Conservation (phyloP, 2,888 invertebrate genomes). For the Trissoscelio sp. region DNA sequence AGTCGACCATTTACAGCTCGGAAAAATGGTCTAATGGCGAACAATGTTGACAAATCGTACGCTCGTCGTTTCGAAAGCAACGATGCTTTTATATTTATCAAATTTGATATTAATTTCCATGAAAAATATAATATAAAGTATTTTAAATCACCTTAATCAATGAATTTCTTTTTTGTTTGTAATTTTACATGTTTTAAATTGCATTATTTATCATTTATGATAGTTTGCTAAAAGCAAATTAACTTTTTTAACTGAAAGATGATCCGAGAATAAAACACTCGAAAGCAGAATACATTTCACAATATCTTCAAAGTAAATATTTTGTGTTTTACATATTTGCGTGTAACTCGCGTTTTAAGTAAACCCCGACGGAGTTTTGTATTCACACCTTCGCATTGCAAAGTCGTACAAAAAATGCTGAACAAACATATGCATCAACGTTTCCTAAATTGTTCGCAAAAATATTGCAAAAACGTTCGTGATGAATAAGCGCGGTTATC, state of each 20-base stretch:
- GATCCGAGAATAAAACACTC: neutral
- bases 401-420: slow-evolving; percentile 29
- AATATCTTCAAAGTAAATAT: slow-evolving; percentile 34
- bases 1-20: slow-evolving; percentile 14
- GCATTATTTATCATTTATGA: too few species aligned
- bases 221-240: too few species aligned
- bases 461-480: slow-evolving; percentile 26
- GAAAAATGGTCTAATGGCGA: slow-evolving; percentile 24
- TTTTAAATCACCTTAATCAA: too few species aligned
- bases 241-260: neutral
- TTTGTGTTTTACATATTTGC: slow-evolving; percentile 20
- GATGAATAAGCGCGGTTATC: slow-evolving; percentile 53
- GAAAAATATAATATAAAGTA: too few species aligned
- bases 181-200: too few species aligned
- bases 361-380: neutral
- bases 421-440: slow-evolving; percentile 48
- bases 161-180: too few species aligned
- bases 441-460: slow-evolving; percentile 42
- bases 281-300: neutral
- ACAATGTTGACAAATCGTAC: slow-evolving; percentile 12
- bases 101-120: too few species aligned
- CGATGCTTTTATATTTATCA: slow-evolving; percentile 1
- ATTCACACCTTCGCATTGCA: slow-evolving; percentile 6
- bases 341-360: slow-evolving; percentile 3
- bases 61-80: neutral